Base-by-base conservation (phyloP, 2,113 vertebrate species). In the Hoplias malabaricus region DNA sequence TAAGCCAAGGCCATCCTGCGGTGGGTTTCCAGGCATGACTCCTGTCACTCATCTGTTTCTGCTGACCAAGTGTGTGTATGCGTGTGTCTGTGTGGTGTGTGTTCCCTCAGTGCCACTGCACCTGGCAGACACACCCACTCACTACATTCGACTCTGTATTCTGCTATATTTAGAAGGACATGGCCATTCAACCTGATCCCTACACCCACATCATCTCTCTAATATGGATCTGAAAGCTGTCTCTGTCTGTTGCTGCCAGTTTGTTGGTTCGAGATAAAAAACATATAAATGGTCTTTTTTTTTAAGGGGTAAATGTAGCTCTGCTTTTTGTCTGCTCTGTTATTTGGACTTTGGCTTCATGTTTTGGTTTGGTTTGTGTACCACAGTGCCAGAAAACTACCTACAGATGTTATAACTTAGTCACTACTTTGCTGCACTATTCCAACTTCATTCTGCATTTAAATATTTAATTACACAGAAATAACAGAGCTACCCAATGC, bases 121-220 rank as follows among this genome's bases (percentile, higher is more conserved):
- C 80, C 83, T 82, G 80, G 69, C 72, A 73, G 72, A 50, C 68
- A 73, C 29, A 67, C 76, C 73, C 72, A 65, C 57, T 43, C 21
- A n/a, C 56, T 42, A 21, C 70, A 34, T 19, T 29, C 34, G 29
- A 16, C 38, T 57, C 25, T 36, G 56, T 54, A 36, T 42, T 54
- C 14, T 21, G 31, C 31, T 82, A 77, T 80, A 77, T 68, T 82
- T 78, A 82, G 73, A 38, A 42, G 27, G 8, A 57, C 38, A 57
- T 48, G 23, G 4, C 27, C 75, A 70, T 38, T 53, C 72, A 69
- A 63, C 34, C 72, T 59, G 34, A 54, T n/a, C 27, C 63, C 33
- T 42, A 62, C 29, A 63, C 65, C 75, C 27, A 29, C 61, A 73
- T 27, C 23, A 73, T 65, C 77, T 71, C 48, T 61, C 40, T 66